Conservation (phyloP, 1,140 invertebrate genomes). For the Nasonia vitripennis region DNA sequence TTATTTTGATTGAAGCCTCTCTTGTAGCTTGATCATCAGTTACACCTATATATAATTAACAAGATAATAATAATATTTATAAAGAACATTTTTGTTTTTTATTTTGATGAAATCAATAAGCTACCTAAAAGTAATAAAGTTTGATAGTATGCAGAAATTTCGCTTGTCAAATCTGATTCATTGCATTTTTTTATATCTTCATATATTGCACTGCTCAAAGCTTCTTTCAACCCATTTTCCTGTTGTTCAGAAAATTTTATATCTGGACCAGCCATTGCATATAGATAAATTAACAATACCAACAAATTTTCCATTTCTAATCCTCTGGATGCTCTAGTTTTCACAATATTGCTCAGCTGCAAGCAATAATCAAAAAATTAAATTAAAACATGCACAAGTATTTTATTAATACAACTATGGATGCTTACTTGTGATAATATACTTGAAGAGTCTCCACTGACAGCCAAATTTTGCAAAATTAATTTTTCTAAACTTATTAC, state of each 20-base stretch:
- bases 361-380: conserved; percentile 26
- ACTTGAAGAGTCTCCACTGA: conserved; percentile 78
- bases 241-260: conserved; percentile 76
- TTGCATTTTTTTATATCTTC: conserved; percentile 76
- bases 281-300: conserved; percentile 78
- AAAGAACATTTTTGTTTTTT: background rate
- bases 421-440: conserved; percentile 76
- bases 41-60: conserved; percentile 55
- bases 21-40: conserved; percentile 58
- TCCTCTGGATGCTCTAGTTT: conserved; percentile 74
- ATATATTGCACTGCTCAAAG: conserved; percentile 77
- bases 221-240: conserved; percentile 75
- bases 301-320: conserved; percentile 79
- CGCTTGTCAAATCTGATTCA: conserved; percentile 56
- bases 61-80: background rate
- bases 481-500: conserved; percentile 77
- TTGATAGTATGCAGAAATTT: conserved; percentile 67
- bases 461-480: conserved; percentile 77
- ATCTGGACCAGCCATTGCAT: conserved; percentile 78
- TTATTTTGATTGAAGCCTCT: conserved; percentile 61
- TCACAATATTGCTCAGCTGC: conserved; percentile 43
- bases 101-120: conserved; percentile 3
- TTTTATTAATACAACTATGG: background rate
- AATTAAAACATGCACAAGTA: conserved; percentile 6
- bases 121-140: conserved; percentile 67